Base-by-base conservation (phyloP, 1,140 invertebrate species). In the Pemphigus obesinymphae region DNA sequence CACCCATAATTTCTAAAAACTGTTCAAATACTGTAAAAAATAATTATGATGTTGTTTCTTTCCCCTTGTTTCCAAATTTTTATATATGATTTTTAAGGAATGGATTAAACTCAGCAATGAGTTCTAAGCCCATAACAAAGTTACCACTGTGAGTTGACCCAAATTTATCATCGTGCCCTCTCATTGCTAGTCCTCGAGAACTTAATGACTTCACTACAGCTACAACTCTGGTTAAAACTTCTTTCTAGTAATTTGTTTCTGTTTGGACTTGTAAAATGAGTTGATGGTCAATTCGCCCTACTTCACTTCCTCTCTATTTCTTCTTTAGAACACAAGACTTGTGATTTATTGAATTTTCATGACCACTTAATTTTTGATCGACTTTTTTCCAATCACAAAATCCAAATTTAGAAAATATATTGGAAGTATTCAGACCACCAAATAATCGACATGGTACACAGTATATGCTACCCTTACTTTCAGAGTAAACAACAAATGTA, bases 11-110 rank as follows among this genome's bases (percentile, higher is more conserved):
- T 55, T 82, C 29, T 76, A 87, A 85, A 45, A 88, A 83, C 82
- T 87, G 84, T 66, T 86, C 84, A 82, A 84, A 87, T 73, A 85
- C 85, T 31, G 82, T 85, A 61, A 78, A 82, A n/a, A 86, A 87
- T 26, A 87, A 82, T 82, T 87, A 87, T 80, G 72, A 83, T 23
- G 84, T 84, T 80, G 75, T 83, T 82, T 85, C 86, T 68, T 50
- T 82, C 40, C 86, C 86, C 58, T 73, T 80, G 85, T 87, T 87
- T 48, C 85, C 85, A n/a, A n/a, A n/a, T n/a, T n/a, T n/a, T n/a
- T n/a, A n/a, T n/a, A n/a, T n/a, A n/a, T n/a, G n/a, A n/a, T n/a
- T n/a, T n/a, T n/a, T n/a, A n/a, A n/a, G n/a, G n/a, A n/a, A n/a
- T n/a, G n/a, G n/a, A n/a, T n/a, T n/a, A n/a, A n/a, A n/a, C n/a